Evolutionary conservation across 2,797 vertebrate genomes (phyloP), one percentile per base, ranked within the genome.

Genomic region (Falco biarmicus): DNA sequence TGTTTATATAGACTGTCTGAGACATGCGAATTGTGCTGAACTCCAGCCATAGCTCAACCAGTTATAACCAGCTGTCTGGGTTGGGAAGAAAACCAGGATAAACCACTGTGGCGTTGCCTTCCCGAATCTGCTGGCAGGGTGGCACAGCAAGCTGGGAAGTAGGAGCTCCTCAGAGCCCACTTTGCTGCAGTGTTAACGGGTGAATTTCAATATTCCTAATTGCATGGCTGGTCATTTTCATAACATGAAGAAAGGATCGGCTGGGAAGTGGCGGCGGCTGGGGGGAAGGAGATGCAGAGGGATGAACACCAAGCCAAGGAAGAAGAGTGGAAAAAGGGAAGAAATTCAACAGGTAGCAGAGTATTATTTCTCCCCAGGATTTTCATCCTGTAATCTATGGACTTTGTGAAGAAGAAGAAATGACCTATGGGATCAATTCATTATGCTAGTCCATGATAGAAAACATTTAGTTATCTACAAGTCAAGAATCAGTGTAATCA

Each of bases 1-100:
- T 96, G 90, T 95, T 96, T 97, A 68, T 61, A 22, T 22, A 94
- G 89, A 71, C 91, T 85, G 95, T 89, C 91, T 94, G 93, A 95
- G 85, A 75, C 79, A 81, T 81, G 32, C 50, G 94, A 95, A 78
- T 91, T 60, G 87, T 80, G 87, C 88, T 95, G 91, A 91, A 93
- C 85, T 86, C 88, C 69, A 81, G 91, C 93, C 94, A 88, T 65
- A 4, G 2, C 90, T 91, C 77, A 93, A 48, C 91, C 91, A 77
- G 87, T 92, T 95, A 83, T 63, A 94, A 82, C 91, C 84, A 91
- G 91, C 87, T 95, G 95, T 63, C 89, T 60, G 82, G 89, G 71
- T 0, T 95, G 95, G 93, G 79, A 96, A 95, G 75, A 45, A 76
- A 87, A 82, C 89, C 94, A 95, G 94, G 91, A 79, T 60, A 87